These are phyloP conservation scores for Melanostoma mellinum DNA, from an alignment of 2,888 invertebrate species.

Conservation along the genomic window DNA sequence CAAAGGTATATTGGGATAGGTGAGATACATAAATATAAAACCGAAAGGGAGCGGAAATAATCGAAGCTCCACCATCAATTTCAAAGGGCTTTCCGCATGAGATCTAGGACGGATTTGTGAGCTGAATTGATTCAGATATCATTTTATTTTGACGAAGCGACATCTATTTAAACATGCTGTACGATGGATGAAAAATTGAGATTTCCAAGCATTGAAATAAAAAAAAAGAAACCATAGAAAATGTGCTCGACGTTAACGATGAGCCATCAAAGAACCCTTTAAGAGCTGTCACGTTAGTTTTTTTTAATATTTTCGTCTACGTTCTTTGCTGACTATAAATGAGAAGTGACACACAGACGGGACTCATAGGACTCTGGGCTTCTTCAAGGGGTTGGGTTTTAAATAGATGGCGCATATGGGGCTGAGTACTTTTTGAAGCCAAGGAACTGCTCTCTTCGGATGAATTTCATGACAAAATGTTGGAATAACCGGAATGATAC, in stretches of 20 bases:
- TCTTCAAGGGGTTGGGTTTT: no score
- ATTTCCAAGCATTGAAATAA: neutral
- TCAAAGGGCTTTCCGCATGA: constrained; percentile 40
- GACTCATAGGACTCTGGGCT: no score
- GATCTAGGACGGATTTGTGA: constrained; percentile 52
- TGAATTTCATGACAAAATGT: no score
- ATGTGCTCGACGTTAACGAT: constrained; percentile 32
- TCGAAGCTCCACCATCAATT: constrained; percentile 70
- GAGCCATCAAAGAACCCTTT: constrained; percentile 37
- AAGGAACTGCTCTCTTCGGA: no score
- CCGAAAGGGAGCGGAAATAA: constrained; percentile 27
- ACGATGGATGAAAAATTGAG: constrained; percentile 5
- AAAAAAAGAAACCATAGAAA: constrained; percentile 8
- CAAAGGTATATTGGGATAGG: neutral
- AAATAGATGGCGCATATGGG: no score
- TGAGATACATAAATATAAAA: neutral
- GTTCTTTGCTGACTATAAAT: constrained; percentile 40
- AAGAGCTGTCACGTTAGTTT: constrained; percentile 47
- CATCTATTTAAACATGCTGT: constrained; percentile 62
- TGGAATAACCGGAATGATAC: no score
- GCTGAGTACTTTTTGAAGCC: no score
- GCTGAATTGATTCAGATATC: constrained; percentile 67
- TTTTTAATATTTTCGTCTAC: constrained; percentile 36
- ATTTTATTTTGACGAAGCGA: constrained; percentile 65
- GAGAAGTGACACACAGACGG: neutral